Conservation (phyloP, 35 echinoderm and acorn worm genomes). For the Heliocidaris tuberculata region DNA sequence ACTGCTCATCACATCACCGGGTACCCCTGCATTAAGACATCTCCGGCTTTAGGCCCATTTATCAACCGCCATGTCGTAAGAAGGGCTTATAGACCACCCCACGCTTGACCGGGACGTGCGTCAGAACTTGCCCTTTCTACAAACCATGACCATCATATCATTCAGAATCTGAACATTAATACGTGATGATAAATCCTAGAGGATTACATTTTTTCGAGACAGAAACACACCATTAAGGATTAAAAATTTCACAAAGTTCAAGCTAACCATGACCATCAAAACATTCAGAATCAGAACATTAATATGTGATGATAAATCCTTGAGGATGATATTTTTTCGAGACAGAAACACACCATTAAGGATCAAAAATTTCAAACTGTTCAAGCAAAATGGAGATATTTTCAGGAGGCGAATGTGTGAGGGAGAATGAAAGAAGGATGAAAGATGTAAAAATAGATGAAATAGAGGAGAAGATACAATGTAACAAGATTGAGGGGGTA, state of each 20-base stretch:
- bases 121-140: not conserved
- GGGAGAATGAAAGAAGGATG: not conserved
- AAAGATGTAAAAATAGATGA: not conserved
- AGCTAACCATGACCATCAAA: not conserved
- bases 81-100: not conserved
- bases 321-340: not conserved
- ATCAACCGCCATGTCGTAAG: not conserved
- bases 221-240: not conserved
- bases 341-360: not conserved
- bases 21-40: not conserved
- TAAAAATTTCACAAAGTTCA: too few species aligned
- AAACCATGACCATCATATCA: not conserved
- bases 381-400: not conserved
- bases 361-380: too few species aligned
- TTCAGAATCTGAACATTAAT: not conserved
- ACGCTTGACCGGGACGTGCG: not conserved
- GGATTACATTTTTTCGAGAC: not conserved
- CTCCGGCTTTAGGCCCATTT: not conserved
- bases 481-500: not conserved
- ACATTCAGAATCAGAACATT: not conserved
- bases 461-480: not conserved
- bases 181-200: not conserved
- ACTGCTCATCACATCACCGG: not conserved
- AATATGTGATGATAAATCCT: not conserved
- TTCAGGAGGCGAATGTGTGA: not conserved